Evolutionary conservation across 2,113 vertebrate species (phyloP).

Genomic region (Cavia porcellus): DNA sequence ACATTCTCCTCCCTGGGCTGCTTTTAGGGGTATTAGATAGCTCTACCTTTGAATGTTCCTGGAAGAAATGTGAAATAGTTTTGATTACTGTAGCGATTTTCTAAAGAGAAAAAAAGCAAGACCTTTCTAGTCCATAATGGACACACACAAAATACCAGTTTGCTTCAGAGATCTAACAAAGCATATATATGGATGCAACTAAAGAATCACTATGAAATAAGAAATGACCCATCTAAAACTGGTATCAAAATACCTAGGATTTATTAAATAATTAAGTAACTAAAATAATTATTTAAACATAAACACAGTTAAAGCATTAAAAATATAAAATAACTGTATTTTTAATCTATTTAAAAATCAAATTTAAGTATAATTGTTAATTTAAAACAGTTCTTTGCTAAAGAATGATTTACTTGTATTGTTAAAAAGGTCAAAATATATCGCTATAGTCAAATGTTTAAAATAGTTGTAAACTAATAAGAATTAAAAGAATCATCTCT

Average conservation of each 20-base stretch:
- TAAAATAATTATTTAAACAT: background rate
- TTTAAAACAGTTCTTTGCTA: background rate
- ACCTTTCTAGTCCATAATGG: background rate
- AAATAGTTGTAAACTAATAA: background rate
- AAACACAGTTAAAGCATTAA: background rate
- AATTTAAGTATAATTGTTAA: background rate
- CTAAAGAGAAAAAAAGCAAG: background rate
- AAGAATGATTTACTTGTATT: background rate
- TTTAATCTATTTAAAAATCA: background rate
- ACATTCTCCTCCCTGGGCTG: background rate
- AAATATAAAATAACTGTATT: background rate
- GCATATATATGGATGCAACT: fast-evolving
- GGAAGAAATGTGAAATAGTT: background rate
- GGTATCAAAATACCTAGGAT: background rate
- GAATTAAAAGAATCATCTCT: background rate
- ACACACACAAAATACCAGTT: background rate
- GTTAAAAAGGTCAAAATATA: slow-evolving; percentile 28
- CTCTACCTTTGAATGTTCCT: slow-evolving; percentile 48
- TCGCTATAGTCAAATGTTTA: background rate
- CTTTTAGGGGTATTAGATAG: background rate
- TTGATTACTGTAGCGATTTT: slow-evolving; percentile 40
- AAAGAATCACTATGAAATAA: background rate
- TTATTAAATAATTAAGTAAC: background rate
- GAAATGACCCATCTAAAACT: background rate
- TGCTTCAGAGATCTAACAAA: background rate